Evolutionary conservation across 2,888 invertebrate genomes (phyloP), one percentile per base, ranked within the genome.

Genomic region (Lissonota sp.): DNA sequence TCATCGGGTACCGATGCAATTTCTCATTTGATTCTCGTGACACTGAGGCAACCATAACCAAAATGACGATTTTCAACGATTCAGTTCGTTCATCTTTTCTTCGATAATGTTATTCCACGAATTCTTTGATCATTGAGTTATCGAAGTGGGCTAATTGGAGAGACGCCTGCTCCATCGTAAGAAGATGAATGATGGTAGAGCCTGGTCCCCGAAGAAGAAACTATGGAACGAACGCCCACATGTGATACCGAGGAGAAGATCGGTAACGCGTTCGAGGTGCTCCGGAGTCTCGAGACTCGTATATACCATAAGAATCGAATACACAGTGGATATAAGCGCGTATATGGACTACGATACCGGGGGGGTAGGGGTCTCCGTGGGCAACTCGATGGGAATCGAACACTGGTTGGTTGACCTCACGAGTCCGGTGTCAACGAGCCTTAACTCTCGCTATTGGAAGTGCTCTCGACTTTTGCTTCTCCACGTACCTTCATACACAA

Each of bases 391-490:
- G 88, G 88, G 90, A 91, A 91, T 91, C 89, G 90, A 91, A 89
- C 82, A 86, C 85, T 87, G 86, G 86, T 88, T 87, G 87, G 86
- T 87, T 91, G 90, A 91, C 91, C 91, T 90, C 89, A 87, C 89
- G 85, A 88, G 86, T 86, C 74, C 86, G 85, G 87, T 91, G 91
- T 91, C 91, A 91, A 91, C 89, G 88, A 91, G 91, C 88, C 82
- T 90, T 88, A 90, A 91, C 88, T 88, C 83, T 84, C 72, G 75
- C 85, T 84, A 86, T 84, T 85, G 84, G 81, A 77, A 83, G 79
- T 64, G 77, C 80, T 81, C 77, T 81, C 80, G 80, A 80, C 80
- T 72, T 26, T 3, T 51, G 71, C 76, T 76, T 77, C 64, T 78
- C 55, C 66, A 40, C 78, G 67, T 73, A 72, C 67, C 67, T 67